Evolutionary conservation across 2,888 invertebrate species (phyloP).

Genomic region (Pasiphila rectangulata): DNA sequence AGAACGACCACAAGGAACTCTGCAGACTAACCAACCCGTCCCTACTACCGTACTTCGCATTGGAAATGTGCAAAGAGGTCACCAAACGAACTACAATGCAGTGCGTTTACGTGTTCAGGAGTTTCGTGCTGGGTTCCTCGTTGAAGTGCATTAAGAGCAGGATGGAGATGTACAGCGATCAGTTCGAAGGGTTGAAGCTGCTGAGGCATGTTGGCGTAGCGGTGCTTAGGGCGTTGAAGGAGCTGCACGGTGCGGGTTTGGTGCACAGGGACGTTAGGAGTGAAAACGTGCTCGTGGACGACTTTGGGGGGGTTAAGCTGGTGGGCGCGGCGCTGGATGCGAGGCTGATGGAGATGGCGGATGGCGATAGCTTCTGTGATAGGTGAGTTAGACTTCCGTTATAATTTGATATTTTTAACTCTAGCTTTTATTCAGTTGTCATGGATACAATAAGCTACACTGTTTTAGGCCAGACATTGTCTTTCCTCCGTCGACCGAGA

Average conservation of each 20-base stretch:
- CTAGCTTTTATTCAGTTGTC: no score
- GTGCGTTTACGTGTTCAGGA: conserved; percentile 86
- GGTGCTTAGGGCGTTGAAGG: conserved; percentile 87
- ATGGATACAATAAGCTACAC: no score
- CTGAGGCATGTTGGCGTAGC: conserved; percentile 85
- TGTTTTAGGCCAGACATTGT: no score
- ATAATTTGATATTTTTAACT: neutral
- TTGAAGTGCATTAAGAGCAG: conserved; percentile 53
- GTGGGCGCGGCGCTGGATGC: conserved; percentile 87
- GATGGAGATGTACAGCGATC: conserved; percentile 49
- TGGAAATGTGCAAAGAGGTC: conserved; percentile 84
- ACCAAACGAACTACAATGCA: conserved; percentile 49
- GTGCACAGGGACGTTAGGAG: conserved; percentile 91
- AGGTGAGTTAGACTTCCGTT: conserved; percentile 47
- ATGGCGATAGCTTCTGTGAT: conserved; percentile 61
- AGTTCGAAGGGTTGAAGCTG: conserved; percentile 58
- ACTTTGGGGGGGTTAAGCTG: conserved; percentile 81
- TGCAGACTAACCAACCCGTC: conserved; percentile 86
- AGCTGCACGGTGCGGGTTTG: conserved; percentile 89
- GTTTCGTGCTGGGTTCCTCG: conserved; percentile 80
- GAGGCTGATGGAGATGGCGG: conserved; percentile 81
- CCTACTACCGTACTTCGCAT: conserved; percentile 87
- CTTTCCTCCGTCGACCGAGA: no score
- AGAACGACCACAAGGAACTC: conserved; percentile 88
- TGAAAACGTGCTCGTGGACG: conserved; percentile 87